Percentiles rank a stretch among this genome's conserved stretches.
These are phyloP conservation scores for Acipenser transmontanus DNA, from an alignment of 2,797 vertebrate species.

Conservation along the genomic window DNA sequence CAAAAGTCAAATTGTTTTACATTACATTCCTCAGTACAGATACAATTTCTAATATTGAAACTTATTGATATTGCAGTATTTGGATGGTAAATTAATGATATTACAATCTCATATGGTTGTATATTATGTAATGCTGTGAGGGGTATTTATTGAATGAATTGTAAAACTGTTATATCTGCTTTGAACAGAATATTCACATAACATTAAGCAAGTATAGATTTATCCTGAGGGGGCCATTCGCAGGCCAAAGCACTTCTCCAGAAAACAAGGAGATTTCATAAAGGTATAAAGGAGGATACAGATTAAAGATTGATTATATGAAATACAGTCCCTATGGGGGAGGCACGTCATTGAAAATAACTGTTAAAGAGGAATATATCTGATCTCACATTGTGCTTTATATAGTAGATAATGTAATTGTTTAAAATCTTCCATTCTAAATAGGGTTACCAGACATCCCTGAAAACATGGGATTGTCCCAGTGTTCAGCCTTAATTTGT, in stretches of 20 bases:
- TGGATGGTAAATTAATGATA: constrained; percentile 42
- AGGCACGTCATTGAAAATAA: constrained; percentile 19
- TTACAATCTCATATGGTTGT: constrained; percentile 38
- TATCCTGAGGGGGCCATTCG: constrained; percentile 47
- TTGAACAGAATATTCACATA: constrained; percentile 47
- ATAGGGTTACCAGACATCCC: too few relatives aligned
- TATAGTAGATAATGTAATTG: too few relatives aligned
- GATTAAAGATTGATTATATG: constrained; percentile 35
- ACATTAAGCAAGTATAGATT: constrained; percentile 49
- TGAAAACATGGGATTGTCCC: too few relatives aligned
- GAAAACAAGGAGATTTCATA: constrained; percentile 30
- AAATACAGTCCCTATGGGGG: constrained; percentile 27
- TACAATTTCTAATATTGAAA: not conserved
- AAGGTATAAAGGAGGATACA: constrained; percentile 27
- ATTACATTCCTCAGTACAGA: too few relatives aligned
- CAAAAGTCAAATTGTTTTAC: too few relatives aligned
- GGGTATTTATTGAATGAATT: constrained; percentile 42
- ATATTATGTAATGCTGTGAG: constrained; percentile 25
- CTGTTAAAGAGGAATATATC: constrained; percentile 24
- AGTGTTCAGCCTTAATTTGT: too few relatives aligned
- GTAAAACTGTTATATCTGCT: constrained; percentile 41
- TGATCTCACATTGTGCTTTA: too few relatives aligned
- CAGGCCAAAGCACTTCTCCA: constrained; percentile 20
- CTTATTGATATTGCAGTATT: constrained; percentile 44
- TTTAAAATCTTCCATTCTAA: too few relatives aligned